These are phyloP conservation scores for Crossocerus cetratus DNA, from an alignment of 2,888 invertebrate species.

Conservation along the genomic window DNA sequence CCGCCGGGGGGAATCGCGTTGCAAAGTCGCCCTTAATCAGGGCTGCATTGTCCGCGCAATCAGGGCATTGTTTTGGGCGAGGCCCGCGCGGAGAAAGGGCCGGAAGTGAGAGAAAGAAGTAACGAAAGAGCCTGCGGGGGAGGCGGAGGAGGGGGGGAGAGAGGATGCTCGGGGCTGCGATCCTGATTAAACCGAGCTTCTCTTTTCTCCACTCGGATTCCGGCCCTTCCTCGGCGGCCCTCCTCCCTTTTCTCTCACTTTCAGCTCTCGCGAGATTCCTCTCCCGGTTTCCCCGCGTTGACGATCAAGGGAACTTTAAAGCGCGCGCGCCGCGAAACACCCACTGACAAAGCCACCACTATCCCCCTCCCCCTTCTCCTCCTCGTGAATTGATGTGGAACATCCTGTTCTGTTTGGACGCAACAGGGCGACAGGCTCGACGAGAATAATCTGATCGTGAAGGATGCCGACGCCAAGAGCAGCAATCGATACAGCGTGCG, in stretches of 20 bases:
- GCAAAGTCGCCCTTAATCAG: conserved; percentile 57
- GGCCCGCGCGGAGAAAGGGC: conserved; percentile 27
- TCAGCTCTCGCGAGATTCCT: background rate
- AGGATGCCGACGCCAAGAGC: conserved; percentile 75
- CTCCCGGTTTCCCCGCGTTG: background rate
- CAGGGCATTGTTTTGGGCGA: conserved; percentile 62
- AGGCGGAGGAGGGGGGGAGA: conserved; percentile 27
- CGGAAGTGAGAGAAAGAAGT: conserved; percentile 38
- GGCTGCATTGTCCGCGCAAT: conserved; percentile 63
- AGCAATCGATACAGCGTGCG: conserved; percentile 75
- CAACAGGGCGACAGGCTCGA: conserved; percentile 73
- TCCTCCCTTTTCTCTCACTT: background rate
- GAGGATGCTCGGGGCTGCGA: conserved; percentile 57
- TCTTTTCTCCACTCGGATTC: conserved; percentile 27
- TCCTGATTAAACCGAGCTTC: conserved; percentile 67
- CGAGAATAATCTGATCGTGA: conserved; percentile 73
- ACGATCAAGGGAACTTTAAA: conserved; percentile 12
- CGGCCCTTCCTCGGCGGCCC: conserved; percentile 15
- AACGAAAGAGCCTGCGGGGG: conserved; percentile 15
- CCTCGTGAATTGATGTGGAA: background rate
- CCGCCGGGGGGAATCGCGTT: conserved; percentile 3
- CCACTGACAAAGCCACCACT: background rate
- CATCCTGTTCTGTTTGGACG: no score
- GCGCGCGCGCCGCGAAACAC: conserved; percentile 4
- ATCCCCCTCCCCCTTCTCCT: no score